Percentiles rank a stretch among this genome's conserved stretches.
Conservation (phyloP, 2,888 invertebrate genomes). For the Chrysomela aeneicollis region DNA sequence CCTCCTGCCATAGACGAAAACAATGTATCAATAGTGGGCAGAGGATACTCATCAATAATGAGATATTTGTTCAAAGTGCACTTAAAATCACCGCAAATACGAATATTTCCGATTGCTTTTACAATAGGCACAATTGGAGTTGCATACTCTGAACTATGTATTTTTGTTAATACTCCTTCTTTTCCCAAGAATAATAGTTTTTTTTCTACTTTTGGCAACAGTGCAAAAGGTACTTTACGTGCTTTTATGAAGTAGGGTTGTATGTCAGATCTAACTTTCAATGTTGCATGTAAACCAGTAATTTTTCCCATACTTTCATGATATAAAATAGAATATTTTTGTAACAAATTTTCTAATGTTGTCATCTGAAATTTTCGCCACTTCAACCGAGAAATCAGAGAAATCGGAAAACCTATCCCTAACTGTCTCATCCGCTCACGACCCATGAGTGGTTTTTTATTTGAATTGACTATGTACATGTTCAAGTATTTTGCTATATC, state of each 20-base stretch:
- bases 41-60: constrained; percentile 23
- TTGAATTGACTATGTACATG: constrained; percentile 35
- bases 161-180: constrained; percentile 34
- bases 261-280: constrained; percentile 16
- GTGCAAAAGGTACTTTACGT: constrained; percentile 25
- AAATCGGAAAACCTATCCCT: neutral
- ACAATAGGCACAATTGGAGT: constrained; percentile 35
- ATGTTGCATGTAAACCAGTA: constrained; percentile 18
- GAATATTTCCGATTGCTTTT: constrained; percentile 28
- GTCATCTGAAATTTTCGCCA: constrained; percentile 9
- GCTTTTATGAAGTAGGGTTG: constrained; percentile 24
- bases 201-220: constrained; percentile 4
- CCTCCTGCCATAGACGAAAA: constrained; percentile 42
- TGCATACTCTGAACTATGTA: constrained; percentile 34
- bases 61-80: constrained; percentile 25
- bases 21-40: constrained; percentile 32
- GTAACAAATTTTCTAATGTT: constrained; percentile 2
- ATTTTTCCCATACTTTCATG: constrained; percentile 27
- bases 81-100: constrained; percentile 34
- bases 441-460: constrained; percentile 43
- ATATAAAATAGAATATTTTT: constrained; percentile 18
- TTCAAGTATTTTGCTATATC: constrained; percentile 14
- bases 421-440: constrained; percentile 9
- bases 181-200: constrained; percentile 27
- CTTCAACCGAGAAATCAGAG: neutral